Evolutionary conservation across 2,797 vertebrate species (phyloP), one percentile per base, ranked within the genome.

Genomic region (Trachops cirrhosus): DNA sequence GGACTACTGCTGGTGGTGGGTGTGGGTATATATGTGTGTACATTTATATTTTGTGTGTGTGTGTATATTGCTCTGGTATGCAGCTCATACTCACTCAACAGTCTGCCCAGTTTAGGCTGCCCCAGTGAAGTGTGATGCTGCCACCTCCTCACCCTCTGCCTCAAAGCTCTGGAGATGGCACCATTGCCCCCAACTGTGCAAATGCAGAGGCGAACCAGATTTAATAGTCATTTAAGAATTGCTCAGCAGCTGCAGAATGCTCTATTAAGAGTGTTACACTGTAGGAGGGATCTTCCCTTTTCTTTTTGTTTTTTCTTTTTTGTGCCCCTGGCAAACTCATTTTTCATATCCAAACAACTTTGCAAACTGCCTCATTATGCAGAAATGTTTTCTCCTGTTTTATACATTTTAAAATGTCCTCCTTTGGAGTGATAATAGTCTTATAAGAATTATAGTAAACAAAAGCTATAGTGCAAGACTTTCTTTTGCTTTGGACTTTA

Each of bases 141-240:
- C 93, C 97, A 87, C 86, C 89, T 91, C 93, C 97, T 96, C 93
- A 79, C 86, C 89, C 89, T 93, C 95, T 95, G 91, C 91, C 48
- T 94, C 75, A 21, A 3, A 91, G 50, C 84, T 95, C 80, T 41
- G 26, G 44, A 34, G 70, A 77, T 73, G 68, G 67, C 24, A 1
- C 79, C 71, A 2, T 34, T 85, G 52, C 48, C 44, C 68, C 79
- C 93, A 95, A 95, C 96, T 95, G 94, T 1, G 59, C 89, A 44
- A 77, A 78, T 59, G 86, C 96, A 95, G 93, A 92, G 94, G 92
- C n/a, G 7, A 96, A 89, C 84, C 92, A 67, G 84, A 97, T 85
- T 94, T 91, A 74, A 93, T 89, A 93, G 93, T 95, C 90, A 93
- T 74, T 91, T 70, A 82, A 89, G 74, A 74, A 94, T 87, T 59